A percentile compares a stretch with the other conserved stretches of the same genome.
Evolutionary conservation across 2,888 invertebrate species (phyloP).

Genomic region (Maniola hyperantus): DNA sequence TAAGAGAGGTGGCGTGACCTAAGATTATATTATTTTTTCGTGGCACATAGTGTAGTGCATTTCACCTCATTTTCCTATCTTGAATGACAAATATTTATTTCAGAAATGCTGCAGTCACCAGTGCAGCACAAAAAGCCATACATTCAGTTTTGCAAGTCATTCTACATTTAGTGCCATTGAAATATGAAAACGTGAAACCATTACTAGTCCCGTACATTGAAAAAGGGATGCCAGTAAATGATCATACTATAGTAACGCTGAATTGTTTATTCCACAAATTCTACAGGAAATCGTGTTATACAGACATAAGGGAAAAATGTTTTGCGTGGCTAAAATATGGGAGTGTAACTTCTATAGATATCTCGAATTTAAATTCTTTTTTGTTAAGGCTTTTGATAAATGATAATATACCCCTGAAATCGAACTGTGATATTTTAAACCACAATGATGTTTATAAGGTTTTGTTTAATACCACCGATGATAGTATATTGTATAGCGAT

Average conservation of each 20-base stretch:
- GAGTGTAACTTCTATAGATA: conserved; percentile 40
- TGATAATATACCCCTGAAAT: conserved; percentile 54
- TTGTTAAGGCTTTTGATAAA: conserved; percentile 58
- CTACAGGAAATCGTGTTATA: conserved; percentile 62
- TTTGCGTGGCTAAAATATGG: conserved; percentile 61
- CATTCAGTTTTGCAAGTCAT: conserved; percentile 64
- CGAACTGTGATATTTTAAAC: neutral
- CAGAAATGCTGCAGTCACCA: conserved; percentile 61
- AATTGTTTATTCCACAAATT: conserved; percentile 57
- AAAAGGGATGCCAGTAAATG: conserved; percentile 67
- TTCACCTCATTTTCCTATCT: no score
- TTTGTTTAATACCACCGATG: conserved; percentile 60
- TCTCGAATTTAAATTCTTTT: conserved; percentile 47
- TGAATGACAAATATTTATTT: conserved; percentile 42
- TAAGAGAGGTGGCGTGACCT: no score
- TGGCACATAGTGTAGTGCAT: no score
- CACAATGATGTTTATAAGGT: conserved; percentile 48
- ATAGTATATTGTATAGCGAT: conserved; percentile 63
- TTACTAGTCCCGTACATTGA: conserved; percentile 69
- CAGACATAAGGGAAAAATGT: conserved; percentile 55
- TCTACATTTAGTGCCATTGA: conserved; percentile 53
- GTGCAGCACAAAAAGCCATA: conserved; percentile 54
- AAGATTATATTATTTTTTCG: no score
- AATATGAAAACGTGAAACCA: conserved; percentile 56
- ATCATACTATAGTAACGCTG: conserved; percentile 59